A percentile compares a stretch with the other conserved stretches of the same genome.
Conservation (phyloP, 2,113 vertebrate species). For the Myrmecophaga tridactyla region DNA sequence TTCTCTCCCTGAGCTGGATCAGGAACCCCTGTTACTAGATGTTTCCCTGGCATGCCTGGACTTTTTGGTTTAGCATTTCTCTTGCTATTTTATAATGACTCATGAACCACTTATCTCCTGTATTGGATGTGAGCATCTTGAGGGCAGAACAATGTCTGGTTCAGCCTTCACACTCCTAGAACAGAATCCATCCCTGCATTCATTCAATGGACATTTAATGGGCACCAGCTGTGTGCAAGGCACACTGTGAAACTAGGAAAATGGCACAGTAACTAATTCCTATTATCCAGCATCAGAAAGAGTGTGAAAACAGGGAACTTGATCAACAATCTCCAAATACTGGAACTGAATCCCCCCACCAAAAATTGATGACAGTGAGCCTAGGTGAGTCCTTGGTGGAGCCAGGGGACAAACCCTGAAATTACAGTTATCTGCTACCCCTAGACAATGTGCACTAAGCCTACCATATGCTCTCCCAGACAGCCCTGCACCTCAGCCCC, state of each 20-base stretch:
- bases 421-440: not conserved
- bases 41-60: not conserved
- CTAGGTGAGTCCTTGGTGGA: not conserved
- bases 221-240: not conserved
- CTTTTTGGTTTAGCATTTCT: not conserved
- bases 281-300: not conserved
- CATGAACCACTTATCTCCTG: not conserved
- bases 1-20: not conserved
- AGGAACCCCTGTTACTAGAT: not conserved
- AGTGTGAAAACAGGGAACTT: not conserved
- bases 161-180: not conserved
- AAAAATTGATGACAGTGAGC: not conserved
- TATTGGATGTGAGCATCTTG: not conserved
- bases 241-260: too few relatives aligned
- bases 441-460: not conserved
- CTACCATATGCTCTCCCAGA: not conserved
- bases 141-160: not conserved
- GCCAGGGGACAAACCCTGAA: not conserved
- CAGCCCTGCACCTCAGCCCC: not conserved
- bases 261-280: not conserved
- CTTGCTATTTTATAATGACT: not conserved
- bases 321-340: not conserved
- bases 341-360: not conserved
- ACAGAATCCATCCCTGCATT: not conserved
- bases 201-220: not conserved